Evolutionary conservation across 2,888 invertebrate genomes (phyloP).

Genomic region (Mythimna vitellina): DNA sequence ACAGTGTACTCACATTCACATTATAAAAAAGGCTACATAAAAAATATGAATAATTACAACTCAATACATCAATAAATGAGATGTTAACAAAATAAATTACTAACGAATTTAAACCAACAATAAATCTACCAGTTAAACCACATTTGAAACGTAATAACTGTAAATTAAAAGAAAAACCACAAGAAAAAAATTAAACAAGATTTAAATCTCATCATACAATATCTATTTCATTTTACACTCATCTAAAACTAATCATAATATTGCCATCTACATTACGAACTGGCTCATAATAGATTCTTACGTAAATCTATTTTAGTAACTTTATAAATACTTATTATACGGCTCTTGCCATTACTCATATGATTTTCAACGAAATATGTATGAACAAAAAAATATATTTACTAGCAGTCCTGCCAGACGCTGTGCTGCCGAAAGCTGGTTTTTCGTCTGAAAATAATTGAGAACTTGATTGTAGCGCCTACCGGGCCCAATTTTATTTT

Average conservation of each 20-base stretch:
- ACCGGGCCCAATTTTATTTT: no score
- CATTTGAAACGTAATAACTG: background rate
- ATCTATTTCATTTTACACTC: background rate
- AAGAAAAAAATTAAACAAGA: background rate
- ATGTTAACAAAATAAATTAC: no score
- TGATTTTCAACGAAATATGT: constrained; percentile 2
- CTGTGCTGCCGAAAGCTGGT: no score
- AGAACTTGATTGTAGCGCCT: no score
- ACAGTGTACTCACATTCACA: no score
- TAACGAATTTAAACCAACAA: background rate
- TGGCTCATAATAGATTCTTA: constrained; percentile 50
- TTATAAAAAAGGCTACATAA: no score
- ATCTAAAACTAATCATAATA: constrained; percentile 25
- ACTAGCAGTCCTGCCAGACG: no score
- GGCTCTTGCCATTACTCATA: constrained; percentile 31
- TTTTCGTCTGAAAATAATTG: no score
- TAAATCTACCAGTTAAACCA: no score
- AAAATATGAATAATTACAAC: no score
- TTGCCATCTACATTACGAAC: constrained; percentile 46
- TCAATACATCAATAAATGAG: no score
- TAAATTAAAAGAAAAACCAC: background rate
- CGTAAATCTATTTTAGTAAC: constrained; percentile 43
- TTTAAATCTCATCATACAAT: background rate
- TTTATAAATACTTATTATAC: constrained; percentile 45
- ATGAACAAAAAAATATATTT: constrained; percentile 19